Evolutionary conservation across 2,797 vertebrate species (phyloP), one percentile per base, ranked within the genome.

Genomic region (Uromys caudimaculatus): DNA sequence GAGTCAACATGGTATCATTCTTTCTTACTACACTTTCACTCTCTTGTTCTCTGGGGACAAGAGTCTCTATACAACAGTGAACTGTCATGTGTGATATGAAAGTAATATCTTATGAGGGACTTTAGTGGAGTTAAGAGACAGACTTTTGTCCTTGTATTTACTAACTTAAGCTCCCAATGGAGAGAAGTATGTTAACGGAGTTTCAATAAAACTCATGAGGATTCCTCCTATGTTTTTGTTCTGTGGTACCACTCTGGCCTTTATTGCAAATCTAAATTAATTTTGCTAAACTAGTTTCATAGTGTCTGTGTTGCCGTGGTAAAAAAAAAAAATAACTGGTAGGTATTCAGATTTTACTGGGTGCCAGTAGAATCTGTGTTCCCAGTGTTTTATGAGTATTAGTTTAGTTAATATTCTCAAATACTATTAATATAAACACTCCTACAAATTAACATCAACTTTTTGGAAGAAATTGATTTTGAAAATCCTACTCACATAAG

Each of bases 1-100:
- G 96, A 96, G 96, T 97, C 93, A 94, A 8, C 64, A 62, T 94
- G 41, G 23, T 76, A 64, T 60, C 0, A 0, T 89, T 94, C 52
- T 89, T 95, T 82, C 90, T 84, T 88, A 88, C 35, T 52, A 50
- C 12, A 38, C 64, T 83, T 58, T 84, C 90, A 96, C 69, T 44
- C 77, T 77, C 41, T 76, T 95, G 75, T 96, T 79, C 90, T 95
- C 90, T 94, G 89, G 96, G 89, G 95, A 93, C 89, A 71, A 75
- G 41, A 64, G 47, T 47, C 90, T 97, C 92, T 95, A 89, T 79
- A 84, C 50, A 90, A 29, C 64, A 62, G 73, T 90, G 76, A 96
- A 95, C 89, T 94, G 77, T 95, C 95, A 88, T 64, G 58, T 94
- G 56, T 89, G 64, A 85, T 97, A 93, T 89, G 93, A 97, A 97